Percentiles rank a stretch among this genome's conserved stretches.
phyloP scores from a whole-genome alignment of 2,113 vertebrate genomes.

The Lophotis ruficrista region DNA sequence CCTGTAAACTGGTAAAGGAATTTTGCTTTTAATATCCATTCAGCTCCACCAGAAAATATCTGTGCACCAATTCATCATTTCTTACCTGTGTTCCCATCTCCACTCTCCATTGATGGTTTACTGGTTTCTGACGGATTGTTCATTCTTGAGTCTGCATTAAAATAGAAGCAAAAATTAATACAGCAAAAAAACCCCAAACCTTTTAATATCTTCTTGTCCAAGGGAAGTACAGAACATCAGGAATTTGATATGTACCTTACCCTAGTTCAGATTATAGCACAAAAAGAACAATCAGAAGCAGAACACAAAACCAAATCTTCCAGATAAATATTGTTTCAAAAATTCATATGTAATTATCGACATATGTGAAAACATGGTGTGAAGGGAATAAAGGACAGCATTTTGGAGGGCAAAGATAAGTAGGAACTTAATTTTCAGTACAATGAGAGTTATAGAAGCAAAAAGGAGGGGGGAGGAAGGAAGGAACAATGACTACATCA shows the following conservation, averaged over 20 bases:
- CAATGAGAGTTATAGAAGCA: background rate
- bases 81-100: slow-evolving; percentile 91
- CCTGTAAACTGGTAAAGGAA: background rate
- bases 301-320: background rate
- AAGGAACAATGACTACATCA: background rate
- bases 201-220: background rate
- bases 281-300: background rate
- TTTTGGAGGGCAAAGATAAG: background rate
- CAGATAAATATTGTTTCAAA: background rate
- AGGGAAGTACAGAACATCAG: background rate
- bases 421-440: slow-evolving; percentile 20
- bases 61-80: background rate
- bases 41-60: background rate
- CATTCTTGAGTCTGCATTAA: slow-evolving; percentile 95
- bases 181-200: background rate
- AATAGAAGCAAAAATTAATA: slow-evolving; percentile 55
- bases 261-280: background rate
- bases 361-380: background rate
- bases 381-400: background rate
- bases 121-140: slow-evolving; percentile 95
- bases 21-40: background rate
- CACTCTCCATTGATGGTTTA: slow-evolving; percentile 95
- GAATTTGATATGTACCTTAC: background rate
- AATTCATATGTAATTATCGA: background rate
- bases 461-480: background rate